phyloP scores from a whole-genome alignment of 2,797 vertebrate genomes.

The Urosaurus nigricauda region DNA sequence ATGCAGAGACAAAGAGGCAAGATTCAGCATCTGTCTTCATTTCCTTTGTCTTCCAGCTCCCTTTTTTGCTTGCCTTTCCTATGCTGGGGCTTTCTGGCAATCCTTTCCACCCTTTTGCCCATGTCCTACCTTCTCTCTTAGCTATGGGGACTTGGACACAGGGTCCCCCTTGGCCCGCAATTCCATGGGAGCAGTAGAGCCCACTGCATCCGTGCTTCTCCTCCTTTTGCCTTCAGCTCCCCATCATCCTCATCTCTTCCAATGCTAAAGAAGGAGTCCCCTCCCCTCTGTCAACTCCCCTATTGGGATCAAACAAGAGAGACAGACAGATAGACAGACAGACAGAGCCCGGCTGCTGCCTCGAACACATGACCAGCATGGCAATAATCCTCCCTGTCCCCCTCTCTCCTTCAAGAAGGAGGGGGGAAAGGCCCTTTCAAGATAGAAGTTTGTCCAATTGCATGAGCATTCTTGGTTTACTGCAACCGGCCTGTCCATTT shows the following conservation, averaged over 20 bases:
- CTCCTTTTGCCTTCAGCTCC: slow-evolving; percentile 17
- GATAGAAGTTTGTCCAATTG: accelerated
- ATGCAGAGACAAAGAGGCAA: neutral
- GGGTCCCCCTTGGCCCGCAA: neutral
- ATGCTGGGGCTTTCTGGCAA: neutral
- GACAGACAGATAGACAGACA: neutral
- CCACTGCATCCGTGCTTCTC: neutral
- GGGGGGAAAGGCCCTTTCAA: neutral
- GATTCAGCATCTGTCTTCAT: neutral
- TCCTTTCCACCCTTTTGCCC: slow-evolving; percentile 14
- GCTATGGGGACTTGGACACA: neutral
- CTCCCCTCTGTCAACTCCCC: slow-evolving; percentile 53
- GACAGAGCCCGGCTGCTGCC: slow-evolving; percentile 49
- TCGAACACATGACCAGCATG: slow-evolving; percentile 68
- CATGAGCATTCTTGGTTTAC: neutral
- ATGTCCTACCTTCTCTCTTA: slow-evolving; percentile 50
- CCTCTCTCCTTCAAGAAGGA: neutral
- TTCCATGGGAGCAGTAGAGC: neutral
- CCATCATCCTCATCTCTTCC: neutral
- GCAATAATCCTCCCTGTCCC: slow-evolving; percentile 43
- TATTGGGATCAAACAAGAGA: slow-evolving; percentile 52
- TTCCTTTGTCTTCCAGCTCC: slow-evolving; percentile 13
- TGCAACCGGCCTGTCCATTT: neutral
- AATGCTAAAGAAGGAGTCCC: neutral
- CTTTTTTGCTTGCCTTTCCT: neutral